phyloP scores from a whole-genome alignment of 64 coral and sea anemone species.

The Dendrophyllia cribrosa region DNA sequence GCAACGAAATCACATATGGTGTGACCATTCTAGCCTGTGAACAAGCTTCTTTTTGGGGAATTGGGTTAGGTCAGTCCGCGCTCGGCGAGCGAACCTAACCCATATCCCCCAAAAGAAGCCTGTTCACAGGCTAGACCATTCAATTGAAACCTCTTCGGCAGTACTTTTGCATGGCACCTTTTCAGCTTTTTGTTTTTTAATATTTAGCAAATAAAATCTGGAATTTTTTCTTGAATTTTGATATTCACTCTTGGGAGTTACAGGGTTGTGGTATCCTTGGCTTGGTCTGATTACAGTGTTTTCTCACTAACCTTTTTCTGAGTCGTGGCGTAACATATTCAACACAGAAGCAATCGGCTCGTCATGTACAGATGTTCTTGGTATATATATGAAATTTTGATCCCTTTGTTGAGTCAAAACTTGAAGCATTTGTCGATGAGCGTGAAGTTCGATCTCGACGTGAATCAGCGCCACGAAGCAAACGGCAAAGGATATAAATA shows the following conservation, averaged over 20 bases:
- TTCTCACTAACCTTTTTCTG: not conserved
- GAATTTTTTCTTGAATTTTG: no score
- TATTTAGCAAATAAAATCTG: not conserved
- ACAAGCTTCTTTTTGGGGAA: no score
- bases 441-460: conserved; percentile 26
- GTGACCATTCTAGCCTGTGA: no score
- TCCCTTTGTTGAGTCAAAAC: not conserved
- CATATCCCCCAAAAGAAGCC: no score
- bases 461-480: conserved; percentile 16
- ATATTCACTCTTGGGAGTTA: not conserved
- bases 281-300: not conserved
- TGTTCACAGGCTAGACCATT: no score
- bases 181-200: no score
- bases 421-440: conserved; percentile 13
- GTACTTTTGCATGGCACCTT: no score
- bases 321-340: not conserved
- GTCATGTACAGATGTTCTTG: not conserved
- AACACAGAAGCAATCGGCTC: not conserved
- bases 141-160: no score
- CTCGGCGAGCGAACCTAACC: no score
- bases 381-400: not conserved
- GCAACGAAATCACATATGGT: no score
- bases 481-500: conserved; percentile 10
- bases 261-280: not conserved
- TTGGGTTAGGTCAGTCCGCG: no score